Conservation (phyloP, 2,113 vertebrate genomes). For the Carassius gibelio region DNA sequence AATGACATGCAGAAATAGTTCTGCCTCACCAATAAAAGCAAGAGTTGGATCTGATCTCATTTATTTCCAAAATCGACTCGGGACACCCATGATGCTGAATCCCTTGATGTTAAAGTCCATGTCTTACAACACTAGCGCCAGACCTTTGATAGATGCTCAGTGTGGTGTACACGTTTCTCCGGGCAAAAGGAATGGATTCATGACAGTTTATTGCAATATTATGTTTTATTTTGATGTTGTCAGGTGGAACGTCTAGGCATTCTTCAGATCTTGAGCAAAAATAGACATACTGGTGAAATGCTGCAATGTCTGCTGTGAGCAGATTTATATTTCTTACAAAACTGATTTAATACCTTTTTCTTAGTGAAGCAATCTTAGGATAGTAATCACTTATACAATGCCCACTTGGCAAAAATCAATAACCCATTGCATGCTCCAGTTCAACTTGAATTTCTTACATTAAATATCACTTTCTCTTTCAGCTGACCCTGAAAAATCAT, state of each 20-base stretch:
- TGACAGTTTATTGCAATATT: not conserved
- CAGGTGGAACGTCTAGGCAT: not conserved
- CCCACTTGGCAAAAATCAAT: conserved; percentile 20
- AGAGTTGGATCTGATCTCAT: not conserved
- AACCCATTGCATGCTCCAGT: not conserved
- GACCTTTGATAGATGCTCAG: conserved; percentile 6
- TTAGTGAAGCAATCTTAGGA: conserved; percentile 7
- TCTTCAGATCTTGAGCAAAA: not conserved
- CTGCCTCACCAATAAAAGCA: not conserved
- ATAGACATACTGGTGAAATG: not conserved
- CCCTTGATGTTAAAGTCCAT: not conserved
- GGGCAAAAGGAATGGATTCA: not conserved
- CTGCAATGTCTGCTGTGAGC: not conserved
- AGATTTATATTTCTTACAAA: not conserved
- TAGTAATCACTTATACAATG: conserved; percentile 8
- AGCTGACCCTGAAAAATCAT: conserved; percentile 4
- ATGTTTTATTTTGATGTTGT: not conserved
- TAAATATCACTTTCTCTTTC: conserved; percentile 15
- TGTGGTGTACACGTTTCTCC: not conserved
- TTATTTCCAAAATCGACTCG: not conserved
- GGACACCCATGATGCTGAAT: not conserved
- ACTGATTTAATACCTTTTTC: not conserved
- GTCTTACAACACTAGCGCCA: not conserved
- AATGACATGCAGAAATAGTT: not conserved
- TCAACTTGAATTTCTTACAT: not conserved